Evolutionary conservation across 35 echinoderm and acorn worm genomes (phyloP).

Genomic region (Anneissia japonica): DNA sequence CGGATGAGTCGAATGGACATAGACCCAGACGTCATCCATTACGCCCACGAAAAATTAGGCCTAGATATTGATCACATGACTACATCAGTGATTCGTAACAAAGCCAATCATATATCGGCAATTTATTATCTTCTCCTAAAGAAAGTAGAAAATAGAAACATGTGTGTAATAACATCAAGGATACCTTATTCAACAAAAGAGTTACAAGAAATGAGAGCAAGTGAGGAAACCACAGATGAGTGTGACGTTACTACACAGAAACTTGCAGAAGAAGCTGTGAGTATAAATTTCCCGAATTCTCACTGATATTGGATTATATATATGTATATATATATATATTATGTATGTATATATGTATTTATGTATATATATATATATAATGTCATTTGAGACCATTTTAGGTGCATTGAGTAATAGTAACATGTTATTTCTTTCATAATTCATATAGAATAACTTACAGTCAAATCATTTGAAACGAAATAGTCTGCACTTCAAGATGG

Average conservation of each 20-base stretch:
- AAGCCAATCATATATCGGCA: conserved; percentile 74
- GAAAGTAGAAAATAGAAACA: conserved; percentile 12
- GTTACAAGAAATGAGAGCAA: background rate
- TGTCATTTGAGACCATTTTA: no score
- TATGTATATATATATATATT: no score
- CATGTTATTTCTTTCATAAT: no score
- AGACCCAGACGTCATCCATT: conserved; percentile 66
- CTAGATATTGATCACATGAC: conserved; percentile 58
- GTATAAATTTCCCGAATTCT: no score
- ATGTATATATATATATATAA: no score
- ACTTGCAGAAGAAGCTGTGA: background rate
- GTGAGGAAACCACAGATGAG: background rate
- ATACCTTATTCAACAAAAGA: background rate
- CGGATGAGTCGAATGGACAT: conserved; percentile 62
- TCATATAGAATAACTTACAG: background rate
- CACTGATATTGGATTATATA: no score
- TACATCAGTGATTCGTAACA: conserved; percentile 48
- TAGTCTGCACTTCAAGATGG: background rate
- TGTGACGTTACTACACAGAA: background rate
- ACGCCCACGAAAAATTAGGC: conserved; percentile 59
- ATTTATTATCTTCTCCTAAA: conserved; percentile 70
- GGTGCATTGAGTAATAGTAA: no score
- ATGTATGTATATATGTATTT: no score
- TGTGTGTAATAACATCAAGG: background rate
- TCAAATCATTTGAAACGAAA: background rate